Evolutionary conservation across 2,888 invertebrate species (phyloP), one percentile per base, ranked within the genome.

Genomic region (Caenorhabditis becei): DNA sequence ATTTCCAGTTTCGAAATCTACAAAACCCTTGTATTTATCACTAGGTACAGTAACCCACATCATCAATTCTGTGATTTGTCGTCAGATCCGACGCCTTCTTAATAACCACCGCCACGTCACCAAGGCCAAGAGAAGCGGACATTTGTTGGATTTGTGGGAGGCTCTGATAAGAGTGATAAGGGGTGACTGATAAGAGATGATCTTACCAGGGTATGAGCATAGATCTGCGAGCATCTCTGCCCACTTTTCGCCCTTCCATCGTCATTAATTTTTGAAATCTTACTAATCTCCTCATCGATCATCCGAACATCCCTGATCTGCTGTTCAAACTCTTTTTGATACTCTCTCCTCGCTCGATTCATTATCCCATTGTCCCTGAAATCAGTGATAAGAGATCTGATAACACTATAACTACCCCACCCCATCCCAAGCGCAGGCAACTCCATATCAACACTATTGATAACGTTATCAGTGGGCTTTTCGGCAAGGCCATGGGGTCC

Each of bases 101-200:
- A 23, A 79, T 41, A 1, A 63, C 58, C 1, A 11, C 5, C 8
- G 79, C 61, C 8, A 79, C 61, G 32, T 79, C 79, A 10, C 20
- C 28, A 18, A 79, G 69, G 0, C 79, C 79, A 4, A 74, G 59
- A 0, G 72, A 72, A 1, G 26, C 18, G 1, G 79, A 67, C 61
- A 74, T 74, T 74, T 72, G 61, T 41, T 72, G 67, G 58, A 79
- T 67, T 79, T 74, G 79, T 8, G 65, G 62, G n/a, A 77, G 67
- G 35, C 65, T 77, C 70, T 77, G 66, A 11, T 10, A 3, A 16
- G 49, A 54, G 11, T 20, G 0, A 20, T 32, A 56, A 24, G 1
- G 20, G 47, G 23, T 65, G 28, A 23, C 16, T 41, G 18, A 8
- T 14, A 10, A 37, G 37, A 16, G 28, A 37, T 66, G 24, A 2